Evolutionary conservation across 2,888 invertebrate genomes (phyloP).

Genomic region (Netelia fuscicornis): DNA sequence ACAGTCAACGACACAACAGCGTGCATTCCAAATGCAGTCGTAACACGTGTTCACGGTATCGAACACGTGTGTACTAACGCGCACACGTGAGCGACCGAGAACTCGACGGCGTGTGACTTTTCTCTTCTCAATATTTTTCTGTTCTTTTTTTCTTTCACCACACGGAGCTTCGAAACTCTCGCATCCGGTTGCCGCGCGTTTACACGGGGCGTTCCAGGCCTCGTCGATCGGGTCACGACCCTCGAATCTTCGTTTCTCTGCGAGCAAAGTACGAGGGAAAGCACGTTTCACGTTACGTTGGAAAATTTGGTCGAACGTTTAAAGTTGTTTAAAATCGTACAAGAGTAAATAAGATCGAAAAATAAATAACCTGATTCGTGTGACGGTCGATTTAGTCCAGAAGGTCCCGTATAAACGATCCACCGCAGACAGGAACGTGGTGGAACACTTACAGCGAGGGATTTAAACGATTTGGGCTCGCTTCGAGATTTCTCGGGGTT

Average conservation of each 20-base stretch:
- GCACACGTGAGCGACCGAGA: constrained; percentile 54
- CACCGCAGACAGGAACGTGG: not conserved
- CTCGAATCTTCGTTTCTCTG: too few species aligned
- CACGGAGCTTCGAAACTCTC: constrained; percentile 43
- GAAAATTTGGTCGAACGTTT: too few species aligned
- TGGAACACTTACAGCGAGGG: not conserved
- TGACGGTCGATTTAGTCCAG: too few species aligned
- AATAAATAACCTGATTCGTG: too few species aligned
- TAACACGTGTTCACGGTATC: constrained; percentile 59
- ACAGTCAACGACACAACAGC: constrained; percentile 18
- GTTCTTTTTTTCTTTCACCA: not conserved
- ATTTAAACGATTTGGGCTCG: constrained; percentile 4
- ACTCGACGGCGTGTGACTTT: constrained; percentile 64
- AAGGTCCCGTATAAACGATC: too few species aligned
- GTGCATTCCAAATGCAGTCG: constrained; percentile 63
- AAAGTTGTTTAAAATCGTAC: too few species aligned
- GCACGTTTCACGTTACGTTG: too few species aligned
- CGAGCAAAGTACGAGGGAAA: too few species aligned
- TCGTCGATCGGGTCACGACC: too few species aligned
- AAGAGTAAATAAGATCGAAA: too few species aligned
- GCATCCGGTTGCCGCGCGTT: constrained; percentile 55
- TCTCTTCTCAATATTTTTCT: constrained; percentile 36
- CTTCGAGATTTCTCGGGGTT: not conserved
- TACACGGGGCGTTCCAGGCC: not conserved
- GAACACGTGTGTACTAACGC: constrained; percentile 62